Base-by-base conservation (phyloP, 2,888 invertebrate species). In the Nemoura dubitans region DNA sequence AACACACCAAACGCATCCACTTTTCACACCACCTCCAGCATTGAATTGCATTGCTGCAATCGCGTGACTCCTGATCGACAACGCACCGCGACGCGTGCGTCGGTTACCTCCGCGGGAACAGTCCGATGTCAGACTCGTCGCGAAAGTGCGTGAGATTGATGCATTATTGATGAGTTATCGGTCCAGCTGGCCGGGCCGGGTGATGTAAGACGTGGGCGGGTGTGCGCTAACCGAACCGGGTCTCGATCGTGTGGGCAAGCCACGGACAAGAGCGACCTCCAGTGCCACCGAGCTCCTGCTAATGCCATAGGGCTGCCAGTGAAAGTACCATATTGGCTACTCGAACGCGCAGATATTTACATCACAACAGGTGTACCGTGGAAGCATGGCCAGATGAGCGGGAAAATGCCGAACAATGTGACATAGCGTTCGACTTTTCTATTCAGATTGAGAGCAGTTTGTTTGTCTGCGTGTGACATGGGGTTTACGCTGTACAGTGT, bases 111-210 rank as follows among this genome's bases (percentile, higher is more conserved):
- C 10, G 10, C 21, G 16, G 59, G 59, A 5, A 78, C 78, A 78
- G 26, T 78, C 28, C n/a, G 78, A 6, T 27, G 78, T 5, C 28
- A 78, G 25, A 16, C 16, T 6, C 28, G 78, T 10, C 78, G 2
- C 28, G 27, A 14, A 21, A 27, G 27, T 78, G 78, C 28, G 78
- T 78, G 78, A 78, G 26, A 83, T 83, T 83, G 83, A 42, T 83
- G 83, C 29, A 83, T 83, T 83, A 83, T 83, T 83, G 83, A 83
- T 83, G 83, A 30, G 83, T 26, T 81, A 83, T 83, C 26, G 83
- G 83, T 30, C 83, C 83, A 83, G 83, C 83, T 83, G 83, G 36
- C 5, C n/a, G n/a, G n/a, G n/a, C n/a, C n/a, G n/a, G 14, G 26
- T 83, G 83, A 83, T 42, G 83, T 43, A 83, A 83, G 36, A 42